Base-by-base conservation (phyloP, 1,140 invertebrate species). In the Sycophila sp. region DNA sequence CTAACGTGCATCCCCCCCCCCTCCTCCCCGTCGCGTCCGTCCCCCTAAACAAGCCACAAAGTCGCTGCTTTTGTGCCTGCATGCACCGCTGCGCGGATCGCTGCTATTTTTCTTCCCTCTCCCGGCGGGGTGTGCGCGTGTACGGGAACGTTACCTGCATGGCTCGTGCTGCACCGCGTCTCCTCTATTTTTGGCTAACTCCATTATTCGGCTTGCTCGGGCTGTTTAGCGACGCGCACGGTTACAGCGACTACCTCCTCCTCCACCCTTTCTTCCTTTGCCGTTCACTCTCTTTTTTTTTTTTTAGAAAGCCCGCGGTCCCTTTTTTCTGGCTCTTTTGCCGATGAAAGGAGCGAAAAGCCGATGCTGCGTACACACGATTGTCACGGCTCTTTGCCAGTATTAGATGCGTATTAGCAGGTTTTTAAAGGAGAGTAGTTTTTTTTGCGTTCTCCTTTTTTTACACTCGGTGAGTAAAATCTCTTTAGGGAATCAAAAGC, bases 61-160 rank as follows among this genome's bases (percentile, higher is more conserved):
- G 36, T 53, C 58, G 58, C 24, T 17, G 64, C 49, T 36, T 34
- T 65, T 65, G 62, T 63, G 28, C 59, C 26, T 45, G 67, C 64
- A 62, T 62, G 71, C 64, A 26, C 72, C 51, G 38, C 42, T 73
- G 56, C n/a, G 40, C 73, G 69, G 65, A 76, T 55, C 47, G 40
- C 47, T 26, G 49, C 49, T 30, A 53, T 26, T 26, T 53, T 53
- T 53, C 24, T 47, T n/a, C n/a, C n/a, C n/a, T n/a, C n/a, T n/a
- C n/a, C n/a, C 17, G 24, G 17, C 6, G 8, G 42, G 11, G 19
- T 1, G 13, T 58, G 55, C 26, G 55, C 24, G 10, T 36, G n/a
- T 55, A 34, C 34, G 34, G n/a, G n/a, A n/a, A n/a, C n/a, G n/a
- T n/a, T 34, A 34, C 51, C 51, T 55, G 51, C 5, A 24, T 22